Evolutionary conservation across 2,113 vertebrate species (phyloP).

Genomic region (Phrynocephalus versicolor): DNA sequence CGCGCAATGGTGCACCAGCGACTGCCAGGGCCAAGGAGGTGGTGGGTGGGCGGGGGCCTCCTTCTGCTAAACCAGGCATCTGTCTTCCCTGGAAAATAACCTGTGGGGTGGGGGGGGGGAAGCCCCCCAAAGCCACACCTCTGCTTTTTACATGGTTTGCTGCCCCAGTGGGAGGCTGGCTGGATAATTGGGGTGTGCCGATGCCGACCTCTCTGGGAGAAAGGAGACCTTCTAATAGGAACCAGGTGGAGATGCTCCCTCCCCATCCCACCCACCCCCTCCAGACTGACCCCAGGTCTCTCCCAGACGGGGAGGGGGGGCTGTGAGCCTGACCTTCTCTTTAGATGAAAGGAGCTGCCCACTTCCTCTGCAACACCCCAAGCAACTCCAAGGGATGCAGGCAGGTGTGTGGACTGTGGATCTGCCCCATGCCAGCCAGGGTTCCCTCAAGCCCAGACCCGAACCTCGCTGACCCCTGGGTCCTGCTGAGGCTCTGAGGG

Average conservation of each 20-base stretch:
- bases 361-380: background rate
- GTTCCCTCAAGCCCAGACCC: background rate
- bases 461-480: no score
- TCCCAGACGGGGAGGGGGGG: background rate
- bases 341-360: conserved; percentile 31
- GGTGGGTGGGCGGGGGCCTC: no score
- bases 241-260: conserved; percentile 57
- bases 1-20: no score
- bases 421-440: background rate
- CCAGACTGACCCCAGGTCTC: conserved; percentile 37
- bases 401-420: conserved; percentile 47
- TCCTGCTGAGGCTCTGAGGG: no score
- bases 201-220: conserved; percentile 39
- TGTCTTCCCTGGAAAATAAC: background rate
- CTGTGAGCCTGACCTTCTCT: background rate
- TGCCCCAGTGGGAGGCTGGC: conserved; percentile 42
- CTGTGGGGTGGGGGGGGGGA: background rate
- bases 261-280: no score
- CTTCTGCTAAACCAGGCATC: no score
- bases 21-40: no score
- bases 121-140: background rate
- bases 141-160: background rate
- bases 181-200: conserved; percentile 51
- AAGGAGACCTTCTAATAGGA: conserved; percentile 60
- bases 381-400: background rate